These are phyloP conservation scores for Scleropages formosus DNA, from an alignment of 2,797 vertebrate genomes.

Conservation along the genomic window DNA sequence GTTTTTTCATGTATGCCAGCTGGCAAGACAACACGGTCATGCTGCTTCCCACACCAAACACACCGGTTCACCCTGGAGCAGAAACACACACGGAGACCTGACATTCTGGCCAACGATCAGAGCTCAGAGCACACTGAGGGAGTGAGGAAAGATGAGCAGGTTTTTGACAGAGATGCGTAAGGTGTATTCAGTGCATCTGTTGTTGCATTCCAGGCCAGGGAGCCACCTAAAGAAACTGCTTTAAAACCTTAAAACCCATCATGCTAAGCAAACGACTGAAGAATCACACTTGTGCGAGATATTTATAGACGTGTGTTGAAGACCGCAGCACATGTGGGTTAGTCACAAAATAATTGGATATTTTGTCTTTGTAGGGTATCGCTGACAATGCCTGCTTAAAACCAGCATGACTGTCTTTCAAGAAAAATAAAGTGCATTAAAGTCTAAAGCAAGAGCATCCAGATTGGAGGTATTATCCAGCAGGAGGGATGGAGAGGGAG, in stretches of 20 bases:
- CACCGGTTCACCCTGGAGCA: neutral
- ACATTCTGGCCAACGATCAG: neutral
- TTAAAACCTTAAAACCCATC: constrained; percentile 33
- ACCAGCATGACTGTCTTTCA: constrained; percentile 28
- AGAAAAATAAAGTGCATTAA: neutral
- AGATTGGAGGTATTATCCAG: constrained; percentile 36
- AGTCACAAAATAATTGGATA: constrained; percentile 48
- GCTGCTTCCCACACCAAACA: neutral
- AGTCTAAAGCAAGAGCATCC: constrained; percentile 27
- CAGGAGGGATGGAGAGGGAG: neutral
- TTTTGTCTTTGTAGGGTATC: constrained; percentile 43
- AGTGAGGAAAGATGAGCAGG: neutral
- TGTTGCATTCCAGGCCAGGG: constrained; percentile 30
- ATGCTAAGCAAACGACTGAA: constrained; percentile 34
- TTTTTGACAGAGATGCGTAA: neutral
- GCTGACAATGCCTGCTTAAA: constrained; percentile 25
- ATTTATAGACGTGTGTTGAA: constrained; percentile 47
- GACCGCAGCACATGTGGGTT: constrained; percentile 45
- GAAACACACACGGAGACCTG: constrained; percentile 1
- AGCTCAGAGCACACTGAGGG: neutral
- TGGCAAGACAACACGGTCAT: neutral
- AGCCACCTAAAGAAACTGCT: constrained; percentile 31
- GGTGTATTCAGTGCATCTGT: constrained; percentile 4
- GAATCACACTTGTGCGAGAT: constrained; percentile 52
- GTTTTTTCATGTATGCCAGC: neutral